Evolutionary conservation across 2,888 invertebrate species (phyloP).

Genomic region (Keiferia lycopersicella): DNA sequence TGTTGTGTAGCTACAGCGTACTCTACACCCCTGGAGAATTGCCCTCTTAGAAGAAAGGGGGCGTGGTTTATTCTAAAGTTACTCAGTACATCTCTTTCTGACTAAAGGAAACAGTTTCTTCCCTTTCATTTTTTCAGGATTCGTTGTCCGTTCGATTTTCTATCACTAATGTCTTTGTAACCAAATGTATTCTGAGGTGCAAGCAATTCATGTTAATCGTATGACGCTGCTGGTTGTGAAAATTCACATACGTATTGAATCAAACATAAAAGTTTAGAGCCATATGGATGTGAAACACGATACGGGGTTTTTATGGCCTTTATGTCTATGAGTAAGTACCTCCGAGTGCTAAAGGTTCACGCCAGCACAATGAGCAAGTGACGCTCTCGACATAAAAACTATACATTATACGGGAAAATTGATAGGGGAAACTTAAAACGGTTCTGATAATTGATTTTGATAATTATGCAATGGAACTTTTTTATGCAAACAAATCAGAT

Average conservation of each 20-base stretch:
- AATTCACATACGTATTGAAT: slow-evolving; percentile 26
- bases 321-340: slow-evolving; percentile 9
- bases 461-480: slow-evolving; percentile 22
- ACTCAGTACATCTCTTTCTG: slow-evolving; percentile 54
- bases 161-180: slow-evolving; percentile 20
- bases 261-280: slow-evolving; percentile 29
- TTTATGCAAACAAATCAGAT: slow-evolving; percentile 29
- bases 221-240: slow-evolving; percentile 12
- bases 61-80: slow-evolving; percentile 56
- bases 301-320: slow-evolving; percentile 26
- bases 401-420: slow-evolving; percentile 20
- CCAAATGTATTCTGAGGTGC: not conserved
- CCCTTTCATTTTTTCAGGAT: slow-evolving; percentile 35
- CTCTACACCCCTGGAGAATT: slow-evolving; percentile 53
- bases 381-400: slow-evolving; percentile 20
- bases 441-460: slow-evolving; percentile 22
- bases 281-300: slow-evolving; percentile 26
- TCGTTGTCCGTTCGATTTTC: slow-evolving; percentile 41
- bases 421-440: slow-evolving; percentile 23
- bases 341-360: slow-evolving; percentile 25
- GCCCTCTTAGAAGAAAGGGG: slow-evolving; percentile 61
- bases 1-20: slow-evolving; percentile 28
- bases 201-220: not conserved
- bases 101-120: slow-evolving; percentile 33
- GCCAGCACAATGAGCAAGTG: slow-evolving; percentile 25